Conservation (phyloP, 2,797 vertebrate species). For the Vireo griseus region DNA sequence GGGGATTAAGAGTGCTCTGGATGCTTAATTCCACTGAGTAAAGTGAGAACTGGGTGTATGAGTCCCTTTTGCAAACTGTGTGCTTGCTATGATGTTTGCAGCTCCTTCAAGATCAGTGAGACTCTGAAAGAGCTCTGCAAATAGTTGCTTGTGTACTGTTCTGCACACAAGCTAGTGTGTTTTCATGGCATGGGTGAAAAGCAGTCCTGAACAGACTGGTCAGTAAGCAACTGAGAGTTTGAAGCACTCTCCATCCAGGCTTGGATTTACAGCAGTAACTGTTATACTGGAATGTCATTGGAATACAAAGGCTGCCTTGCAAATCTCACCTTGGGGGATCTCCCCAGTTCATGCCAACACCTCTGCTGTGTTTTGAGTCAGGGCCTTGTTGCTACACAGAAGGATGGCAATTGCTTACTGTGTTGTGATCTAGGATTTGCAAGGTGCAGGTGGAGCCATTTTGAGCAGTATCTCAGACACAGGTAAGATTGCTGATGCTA, state of each 20-base stretch:
- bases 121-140: not conserved
- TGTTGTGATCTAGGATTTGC: not conserved
- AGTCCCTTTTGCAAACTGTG: not conserved
- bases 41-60: not conserved
- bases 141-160: not conserved
- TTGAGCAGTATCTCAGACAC: not conserved
- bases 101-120: not conserved
- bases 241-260: not conserved
- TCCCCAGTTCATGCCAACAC: not conserved
- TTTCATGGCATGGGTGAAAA: not conserved
- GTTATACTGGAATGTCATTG: not conserved
- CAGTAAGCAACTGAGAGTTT: fast-evolving
- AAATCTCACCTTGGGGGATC: not conserved
- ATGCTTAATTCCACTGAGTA: not conserved
- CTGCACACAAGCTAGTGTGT: not conserved
- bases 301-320: not conserved
- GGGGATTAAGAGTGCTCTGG: not conserved
- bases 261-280: not conserved
- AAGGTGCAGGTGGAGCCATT: not conserved
- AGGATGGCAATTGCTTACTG: not conserved
- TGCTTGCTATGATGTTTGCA: not conserved
- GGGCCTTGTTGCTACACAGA: not conserved
- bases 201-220: not conserved
- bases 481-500: not conserved
- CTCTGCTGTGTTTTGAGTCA: not conserved